phyloP scores from a whole-genome alignment of 2,888 invertebrate species.

The Meiosimyza platycephala region DNA sequence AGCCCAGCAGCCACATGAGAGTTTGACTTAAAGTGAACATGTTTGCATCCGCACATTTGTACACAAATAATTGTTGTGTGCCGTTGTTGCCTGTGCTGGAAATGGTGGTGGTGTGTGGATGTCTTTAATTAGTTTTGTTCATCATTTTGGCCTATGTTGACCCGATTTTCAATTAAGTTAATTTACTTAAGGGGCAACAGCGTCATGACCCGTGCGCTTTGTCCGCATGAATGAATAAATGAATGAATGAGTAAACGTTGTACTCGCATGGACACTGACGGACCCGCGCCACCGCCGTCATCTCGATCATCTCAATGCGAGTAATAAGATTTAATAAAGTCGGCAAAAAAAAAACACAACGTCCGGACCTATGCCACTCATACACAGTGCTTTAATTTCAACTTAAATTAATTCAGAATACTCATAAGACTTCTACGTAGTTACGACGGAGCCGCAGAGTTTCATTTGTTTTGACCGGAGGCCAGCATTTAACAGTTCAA shows the following conservation, averaged over 20 bases:
- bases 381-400: conserved; percentile 41
- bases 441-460: background rate
- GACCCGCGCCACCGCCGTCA: conserved; percentile 7
- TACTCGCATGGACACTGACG: conserved; percentile 12
- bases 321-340: conserved; percentile 5
- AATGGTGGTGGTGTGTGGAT: conserved; percentile 20
- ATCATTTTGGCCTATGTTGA: conserved; percentile 68
- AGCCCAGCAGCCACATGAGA: background rate
- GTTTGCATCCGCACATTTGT: conserved; percentile 1
- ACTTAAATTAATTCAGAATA: conserved; percentile 58
- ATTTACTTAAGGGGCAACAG: conserved; percentile 57
- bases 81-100: conserved; percentile 4
- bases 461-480: conserved; percentile 40
- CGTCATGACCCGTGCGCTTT: conserved; percentile 37
- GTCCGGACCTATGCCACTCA: conserved; percentile 49
- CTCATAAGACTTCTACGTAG: background rate
- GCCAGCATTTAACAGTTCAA: conserved; percentile 43
- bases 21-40: conserved; percentile 20
- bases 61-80: conserved; percentile 14
- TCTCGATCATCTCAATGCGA: background rate
- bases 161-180: conserved; percentile 68
- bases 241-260: conserved; percentile 1
- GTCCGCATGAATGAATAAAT: conserved; percentile 10
- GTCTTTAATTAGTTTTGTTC: conserved; percentile 66
- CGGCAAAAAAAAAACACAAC: conserved; percentile 39